Evolutionary conservation across 2,888 invertebrate species (phyloP).

Genomic region (Lacanobia wlatinum): DNA sequence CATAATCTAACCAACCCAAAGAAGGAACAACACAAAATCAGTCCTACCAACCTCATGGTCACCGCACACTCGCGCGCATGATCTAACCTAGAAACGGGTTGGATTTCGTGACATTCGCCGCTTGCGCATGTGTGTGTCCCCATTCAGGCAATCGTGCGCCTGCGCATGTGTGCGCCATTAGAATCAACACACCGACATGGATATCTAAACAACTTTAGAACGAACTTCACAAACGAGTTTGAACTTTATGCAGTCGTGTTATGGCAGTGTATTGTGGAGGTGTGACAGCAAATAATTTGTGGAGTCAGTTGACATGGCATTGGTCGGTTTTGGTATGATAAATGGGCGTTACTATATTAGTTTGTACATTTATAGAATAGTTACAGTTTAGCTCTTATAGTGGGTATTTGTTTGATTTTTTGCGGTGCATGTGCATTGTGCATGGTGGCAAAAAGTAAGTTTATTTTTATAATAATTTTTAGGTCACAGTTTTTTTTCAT

Average conservation of each 20-base stretch:
- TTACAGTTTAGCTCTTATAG: conserved; percentile 68
- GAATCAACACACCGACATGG: conserved; percentile 72
- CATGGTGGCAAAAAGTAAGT: conserved; percentile 47
- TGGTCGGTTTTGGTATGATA: conserved; percentile 87
- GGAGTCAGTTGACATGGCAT: conserved; percentile 83
- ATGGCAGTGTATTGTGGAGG: conserved; percentile 57
- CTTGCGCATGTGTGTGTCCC: conserved; percentile 76
- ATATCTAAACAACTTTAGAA: conserved; percentile 59
- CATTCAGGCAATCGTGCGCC: conserved; percentile 72
- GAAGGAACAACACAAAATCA: conserved; percentile 60
- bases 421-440: conserved; percentile 41
- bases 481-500: neutral
- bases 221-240: conserved; percentile 54
- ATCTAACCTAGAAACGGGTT: conserved; percentile 89
- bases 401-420: conserved; percentile 61
- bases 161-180: conserved; percentile 70
- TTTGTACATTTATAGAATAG: conserved; percentile 79
- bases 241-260: conserved; percentile 58
- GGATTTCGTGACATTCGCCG: conserved; percentile 88
- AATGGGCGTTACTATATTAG: conserved; percentile 86
- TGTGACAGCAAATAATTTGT: conserved; percentile 70
- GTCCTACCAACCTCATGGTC: conserved; percentile 70
- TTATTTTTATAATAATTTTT: neutral
- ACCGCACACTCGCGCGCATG: conserved; percentile 82
- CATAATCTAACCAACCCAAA: conserved; percentile 32